Evolutionary conservation across 2,797 vertebrate genomes (phyloP), one percentile per base, ranked within the genome.

Genomic region (Echeneis naucrates): DNA sequence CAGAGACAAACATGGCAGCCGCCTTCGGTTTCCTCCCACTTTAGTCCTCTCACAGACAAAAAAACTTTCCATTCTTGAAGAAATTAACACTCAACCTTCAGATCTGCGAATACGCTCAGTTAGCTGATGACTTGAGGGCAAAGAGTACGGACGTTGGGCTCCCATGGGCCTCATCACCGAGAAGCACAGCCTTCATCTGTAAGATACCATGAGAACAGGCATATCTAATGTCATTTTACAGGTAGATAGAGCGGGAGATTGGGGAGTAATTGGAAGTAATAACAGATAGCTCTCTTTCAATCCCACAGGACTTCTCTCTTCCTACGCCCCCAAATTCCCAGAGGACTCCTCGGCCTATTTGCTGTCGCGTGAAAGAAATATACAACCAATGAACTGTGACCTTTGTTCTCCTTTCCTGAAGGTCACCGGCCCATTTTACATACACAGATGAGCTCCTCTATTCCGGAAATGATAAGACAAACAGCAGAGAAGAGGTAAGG

Each of bases 211-310:
- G 92, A 86, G 89, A 87, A 92, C 84, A 92, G 90, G 91, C 93
- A 94, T 94, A 92, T 92, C 94, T 93, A 94, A 95, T 94, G 89
- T 92, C 90, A 94, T 95, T 94, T 95, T 92, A 94, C 93, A 94
- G 94, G 94, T 95, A 94, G 94, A 93, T 93, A 92, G 90, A 93
- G 92, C 92, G 81, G 81, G 87, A 92, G 91, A 94, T 93, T 94
- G 92, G 89, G 85, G 88, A 86, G 92, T 94, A 95, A 95, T 95
- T 95, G 93, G 91, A 89, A 88, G 92, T 94, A 95, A 95, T 95
- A 94, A 93, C 93, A 91, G 92, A 94, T 91, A 92, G 84, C 90
- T 89, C 86, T 84, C 73, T 83, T 72, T 85, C 86, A 90, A 80
- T 94, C 92, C 92, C 92, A 83, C 77, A 91, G 90, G 93, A 85